phyloP scores from a whole-genome alignment of 2,797 vertebrate species.

The Enteromius fasciolatus region DNA sequence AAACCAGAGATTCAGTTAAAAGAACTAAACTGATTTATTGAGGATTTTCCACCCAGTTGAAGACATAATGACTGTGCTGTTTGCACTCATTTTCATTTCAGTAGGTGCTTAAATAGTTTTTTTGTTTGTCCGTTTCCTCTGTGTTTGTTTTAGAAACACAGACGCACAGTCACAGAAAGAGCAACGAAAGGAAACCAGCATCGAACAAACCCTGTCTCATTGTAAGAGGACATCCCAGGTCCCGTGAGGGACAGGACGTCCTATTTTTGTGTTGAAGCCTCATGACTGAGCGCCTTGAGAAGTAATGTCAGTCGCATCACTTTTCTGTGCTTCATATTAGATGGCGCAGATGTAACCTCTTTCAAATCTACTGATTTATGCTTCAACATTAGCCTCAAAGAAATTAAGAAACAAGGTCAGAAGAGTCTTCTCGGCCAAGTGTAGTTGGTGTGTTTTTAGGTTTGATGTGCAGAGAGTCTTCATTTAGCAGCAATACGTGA shows the following conservation, averaged over 20 bases:
- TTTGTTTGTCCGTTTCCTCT: constrained; percentile 7
- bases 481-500: constrained; percentile 37
- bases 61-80: constrained; percentile 50
- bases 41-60: constrained; percentile 37
- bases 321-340: not conserved
- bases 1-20: constrained; percentile 48
- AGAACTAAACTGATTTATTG: constrained; percentile 56
- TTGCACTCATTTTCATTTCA: constrained; percentile 32
- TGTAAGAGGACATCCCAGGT: constrained; percentile 10
- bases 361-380: not conserved
- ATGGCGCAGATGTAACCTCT: not conserved
- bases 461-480: constrained; percentile 4
- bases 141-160: constrained; percentile 36
- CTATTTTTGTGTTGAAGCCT: constrained; percentile 4
- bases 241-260: not conserved
- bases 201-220: not conserved
- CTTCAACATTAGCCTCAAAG: constrained; percentile 19
- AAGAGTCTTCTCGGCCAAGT: constrained; percentile 22
- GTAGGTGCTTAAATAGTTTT: constrained; percentile 5
- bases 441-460: not conserved
- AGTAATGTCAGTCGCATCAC: not conserved
- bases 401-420: constrained; percentile 14
- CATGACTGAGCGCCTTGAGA: constrained; percentile 3
- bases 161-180: constrained; percentile 17
- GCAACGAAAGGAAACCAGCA: not conserved